Evolutionary conservation across 2,888 invertebrate genomes (phyloP), one percentile per base, ranked within the genome.

Genomic region (Aquatica leii): DNA sequence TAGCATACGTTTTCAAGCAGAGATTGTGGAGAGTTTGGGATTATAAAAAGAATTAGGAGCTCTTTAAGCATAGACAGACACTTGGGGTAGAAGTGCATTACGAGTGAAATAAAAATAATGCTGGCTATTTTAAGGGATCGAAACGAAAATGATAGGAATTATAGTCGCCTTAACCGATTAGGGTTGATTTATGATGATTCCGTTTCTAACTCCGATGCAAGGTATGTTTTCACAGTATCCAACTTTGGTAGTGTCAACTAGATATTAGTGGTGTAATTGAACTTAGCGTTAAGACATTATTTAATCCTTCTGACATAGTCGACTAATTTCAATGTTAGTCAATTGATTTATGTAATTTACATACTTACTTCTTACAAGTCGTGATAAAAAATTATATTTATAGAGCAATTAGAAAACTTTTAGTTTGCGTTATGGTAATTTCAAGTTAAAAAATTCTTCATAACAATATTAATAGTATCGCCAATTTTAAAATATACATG

Each of bases 1-100:
- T 61, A 54, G 61, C 55, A 61, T 61, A 61, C 54, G 61, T 55
- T 61, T 61, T 61, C 55, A 61, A 55, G 49, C 61, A 55, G 48
- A 55, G 61, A 61, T 61, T 61, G 50, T 54, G 43, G 61, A 61
- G 61, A 50, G 55, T 40, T 31, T 31, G 55, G 50, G 61, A 61
- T 61, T 55, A 61, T 61, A 37, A 49, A 55, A 54, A 51, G 61
- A 54, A 61, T 61, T 61, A 55, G 24, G 59, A 48, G 20, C 35
- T 15, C 48, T 53, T 31, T 49, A 59, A 37, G 49, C 40, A 54
- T 48, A 37, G 50, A 59, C 51, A 21, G 20, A 48, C 31, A 53
- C 18, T 21, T 21, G 49, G 41, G 41, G 20, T 51, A 41, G 43
- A 53, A 53, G 20, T 48, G 59, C 46, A 59, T 53, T 53, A 46